These are phyloP conservation scores for Euschistus heros DNA, from an alignment of 1,140 invertebrate species.

Conservation along the genomic window DNA sequence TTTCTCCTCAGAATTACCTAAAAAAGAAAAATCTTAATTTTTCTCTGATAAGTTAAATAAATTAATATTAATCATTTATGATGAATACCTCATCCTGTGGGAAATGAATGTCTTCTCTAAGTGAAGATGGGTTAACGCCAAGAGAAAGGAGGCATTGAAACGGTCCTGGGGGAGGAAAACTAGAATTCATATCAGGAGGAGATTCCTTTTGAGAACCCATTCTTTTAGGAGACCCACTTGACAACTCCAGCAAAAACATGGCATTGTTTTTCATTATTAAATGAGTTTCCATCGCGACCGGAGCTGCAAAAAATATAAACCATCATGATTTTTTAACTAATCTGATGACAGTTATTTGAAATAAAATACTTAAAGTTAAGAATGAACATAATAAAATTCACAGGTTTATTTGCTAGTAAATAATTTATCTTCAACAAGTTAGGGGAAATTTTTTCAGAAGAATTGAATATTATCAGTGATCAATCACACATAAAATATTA, in stretches of 20 bases:
- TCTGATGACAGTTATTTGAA: too few relatives aligned
- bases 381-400: too few relatives aligned
- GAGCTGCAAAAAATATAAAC: conserved; percentile 9
- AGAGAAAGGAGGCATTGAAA: conserved; percentile 68
- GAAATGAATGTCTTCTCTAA: conserved; percentile 24
- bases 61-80: neutral
- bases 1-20: conserved; percentile 33
- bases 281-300: conserved; percentile 49
- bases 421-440: too few relatives aligned
- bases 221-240: conserved; percentile 46
- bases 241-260: conserved; percentile 82
- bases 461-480: too few relatives aligned
- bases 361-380: too few relatives aligned
- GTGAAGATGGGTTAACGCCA: conserved; percentile 38
- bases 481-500: too few relatives aligned
- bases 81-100: conserved; percentile 18
- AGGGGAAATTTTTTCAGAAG: too few relatives aligned
- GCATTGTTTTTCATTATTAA: conserved; percentile 85
- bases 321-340: neutral
- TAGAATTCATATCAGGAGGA: conserved; percentile 42
- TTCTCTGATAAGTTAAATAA: too few relatives aligned
- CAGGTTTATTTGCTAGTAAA: too few relatives aligned
- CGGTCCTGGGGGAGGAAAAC: conserved; percentile 50
- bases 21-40: neutral
- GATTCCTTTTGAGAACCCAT: conserved; percentile 44